A percentile compares a stretch with the other conserved stretches of the same genome.
Evolutionary conservation across 2,113 vertebrate genomes (phyloP).

Genomic region (Sinocyclocheilus maitianheensis): DNA sequence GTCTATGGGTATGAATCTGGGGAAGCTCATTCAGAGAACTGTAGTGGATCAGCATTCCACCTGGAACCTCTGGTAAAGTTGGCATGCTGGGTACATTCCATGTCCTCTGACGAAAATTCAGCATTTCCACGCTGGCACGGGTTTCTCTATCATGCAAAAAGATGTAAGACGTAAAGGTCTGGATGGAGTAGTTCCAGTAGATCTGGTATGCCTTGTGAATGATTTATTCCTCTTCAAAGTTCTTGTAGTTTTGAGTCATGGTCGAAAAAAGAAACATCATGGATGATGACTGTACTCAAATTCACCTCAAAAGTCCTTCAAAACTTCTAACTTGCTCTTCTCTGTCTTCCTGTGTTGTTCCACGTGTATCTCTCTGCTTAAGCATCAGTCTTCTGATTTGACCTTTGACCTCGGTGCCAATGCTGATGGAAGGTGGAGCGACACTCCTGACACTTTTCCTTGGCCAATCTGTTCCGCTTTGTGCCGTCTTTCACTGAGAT

Average conservation of each 20-base stretch:
- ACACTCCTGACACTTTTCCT: neutral
- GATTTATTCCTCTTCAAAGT: neutral
- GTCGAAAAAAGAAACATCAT: neutral
- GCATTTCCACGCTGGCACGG: constrained; percentile 33
- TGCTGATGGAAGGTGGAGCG: neutral
- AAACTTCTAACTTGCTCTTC: neutral
- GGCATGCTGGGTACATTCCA: constrained; percentile 54
- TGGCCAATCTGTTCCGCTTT: neutral
- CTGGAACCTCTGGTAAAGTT: neutral
- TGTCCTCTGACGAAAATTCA: constrained; percentile 56
- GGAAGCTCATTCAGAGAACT: constrained; percentile 43
- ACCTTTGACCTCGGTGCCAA: constrained; percentile 33
- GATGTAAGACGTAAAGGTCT: neutral
- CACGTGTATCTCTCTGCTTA: neutral
- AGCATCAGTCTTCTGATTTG: neutral
- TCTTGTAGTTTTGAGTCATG: neutral
- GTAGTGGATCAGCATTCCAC: constrained; percentile 45
- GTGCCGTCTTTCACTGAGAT: neutral
- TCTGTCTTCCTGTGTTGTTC: neutral
- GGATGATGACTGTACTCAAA: neutral
- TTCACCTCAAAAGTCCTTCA: neutral
- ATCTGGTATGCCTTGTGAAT: neutral
- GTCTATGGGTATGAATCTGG: neutral
- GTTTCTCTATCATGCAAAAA: neutral
- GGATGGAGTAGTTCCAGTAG: neutral